These are phyloP conservation scores for Beroe forskalii DNA, from an alignment of 37 sponge, comb jelly and placozoan species.

Conservation along the genomic window DNA sequence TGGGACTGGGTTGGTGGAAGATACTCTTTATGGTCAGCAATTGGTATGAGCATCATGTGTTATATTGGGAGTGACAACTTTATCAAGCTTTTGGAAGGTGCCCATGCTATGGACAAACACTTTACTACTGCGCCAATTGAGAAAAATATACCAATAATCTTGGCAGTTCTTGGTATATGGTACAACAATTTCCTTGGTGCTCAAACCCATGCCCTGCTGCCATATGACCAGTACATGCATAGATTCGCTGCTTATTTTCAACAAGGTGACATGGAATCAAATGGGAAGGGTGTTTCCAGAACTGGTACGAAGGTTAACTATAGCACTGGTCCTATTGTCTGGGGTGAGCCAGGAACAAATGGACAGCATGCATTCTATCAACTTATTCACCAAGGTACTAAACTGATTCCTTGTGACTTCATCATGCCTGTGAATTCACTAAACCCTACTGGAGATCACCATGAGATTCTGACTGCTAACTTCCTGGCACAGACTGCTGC, in stretches of 20 bases:
- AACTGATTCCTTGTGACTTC: slow-evolving; percentile 97
- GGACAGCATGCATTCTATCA: slow-evolving; percentile 99
- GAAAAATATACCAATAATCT: slow-evolving; percentile 91
- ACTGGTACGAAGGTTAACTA: slow-evolving; percentile 78
- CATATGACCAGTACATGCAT: slow-evolving; percentile 96
- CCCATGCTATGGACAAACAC: slow-evolving; percentile 94
- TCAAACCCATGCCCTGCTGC: slow-evolving; percentile 93
- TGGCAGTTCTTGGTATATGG: slow-evolving; percentile 96
- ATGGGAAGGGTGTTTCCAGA: slow-evolving; percentile 88
- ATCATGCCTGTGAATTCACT: slow-evolving; percentile 92
- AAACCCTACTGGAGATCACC: slow-evolving; percentile 92
- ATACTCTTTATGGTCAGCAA: slow-evolving; percentile 97
- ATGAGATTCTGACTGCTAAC: slow-evolving; percentile 97
- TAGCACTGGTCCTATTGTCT: slow-evolving; percentile 98
- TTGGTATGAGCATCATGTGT: slow-evolving; percentile 93
- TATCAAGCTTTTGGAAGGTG: slow-evolving; percentile 88
- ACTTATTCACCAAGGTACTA: slow-evolving; percentile 97
- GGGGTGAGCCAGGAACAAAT: slow-evolving; percentile 99
- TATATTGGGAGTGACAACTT: slow-evolving; percentile 95
- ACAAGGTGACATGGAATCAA: slow-evolving; percentile 98
- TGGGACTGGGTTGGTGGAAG: slow-evolving; percentile 99
- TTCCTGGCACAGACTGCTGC: slow-evolving; percentile 98
- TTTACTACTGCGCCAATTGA: slow-evolving; percentile 88
- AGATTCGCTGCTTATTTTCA: slow-evolving; percentile 99
- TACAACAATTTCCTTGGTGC: slow-evolving; percentile 98